phyloP scores from a whole-genome alignment of 1,140 invertebrate genomes.

The Chrysomallon squamiferum region DNA sequence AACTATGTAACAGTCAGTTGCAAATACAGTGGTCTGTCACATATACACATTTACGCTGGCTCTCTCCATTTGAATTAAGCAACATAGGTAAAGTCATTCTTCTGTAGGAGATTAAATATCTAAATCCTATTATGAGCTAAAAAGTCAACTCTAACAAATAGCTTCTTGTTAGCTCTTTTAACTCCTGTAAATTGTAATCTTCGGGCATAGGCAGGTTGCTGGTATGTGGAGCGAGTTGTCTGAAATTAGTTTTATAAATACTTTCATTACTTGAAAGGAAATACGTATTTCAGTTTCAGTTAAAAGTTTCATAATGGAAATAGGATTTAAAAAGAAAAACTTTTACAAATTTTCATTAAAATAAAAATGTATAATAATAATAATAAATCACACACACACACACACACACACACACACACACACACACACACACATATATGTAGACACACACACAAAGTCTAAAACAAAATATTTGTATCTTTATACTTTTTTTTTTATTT shows the following conservation, averaged over 20 bases:
- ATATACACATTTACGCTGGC: no score
- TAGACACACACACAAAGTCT: no score
- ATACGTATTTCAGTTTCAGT: neutral
- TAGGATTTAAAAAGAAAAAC: neutral
- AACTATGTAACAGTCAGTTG: no score
- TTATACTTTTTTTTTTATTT: no score
- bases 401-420: neutral
- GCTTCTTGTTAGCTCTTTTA: constrained; percentile 62
- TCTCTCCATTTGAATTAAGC: no score
- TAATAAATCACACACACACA: neutral
- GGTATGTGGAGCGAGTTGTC: constrained; percentile 67
- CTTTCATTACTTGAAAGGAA: neutral
- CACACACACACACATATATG: no score
- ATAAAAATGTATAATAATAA: neutral
- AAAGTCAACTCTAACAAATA: constrained; percentile 47
- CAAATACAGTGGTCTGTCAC: no score
- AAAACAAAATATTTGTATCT: no score
- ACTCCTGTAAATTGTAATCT: constrained; percentile 72
- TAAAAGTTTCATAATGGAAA: neutral
- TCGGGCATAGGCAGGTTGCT: constrained; percentile 71
- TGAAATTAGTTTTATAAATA: constrained; percentile 23
- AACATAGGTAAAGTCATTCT: no score
- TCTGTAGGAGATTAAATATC: no score
- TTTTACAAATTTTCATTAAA: neutral
- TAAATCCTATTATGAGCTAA: no score